Base-by-base conservation (phyloP, 2,888 invertebrate species). In the Drosophila barbarae region DNA sequence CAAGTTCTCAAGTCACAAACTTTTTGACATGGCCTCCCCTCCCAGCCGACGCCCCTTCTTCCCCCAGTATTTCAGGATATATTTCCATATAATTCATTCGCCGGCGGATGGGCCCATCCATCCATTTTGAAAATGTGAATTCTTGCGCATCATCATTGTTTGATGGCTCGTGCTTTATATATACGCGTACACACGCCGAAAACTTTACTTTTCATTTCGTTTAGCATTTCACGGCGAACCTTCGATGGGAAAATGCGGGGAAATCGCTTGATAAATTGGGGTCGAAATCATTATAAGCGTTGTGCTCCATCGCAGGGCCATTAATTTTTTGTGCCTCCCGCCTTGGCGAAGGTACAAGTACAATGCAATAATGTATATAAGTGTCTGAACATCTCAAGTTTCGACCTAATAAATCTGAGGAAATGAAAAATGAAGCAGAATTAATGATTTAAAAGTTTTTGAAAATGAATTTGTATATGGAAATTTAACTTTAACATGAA, bases 61-160 rank as follows among this genome's bases (percentile, higher is more conserved):
- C 38, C 61, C 30, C 30, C 46, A 18, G 30, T 30, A 47, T 18
- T 32, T 34, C 35, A 56, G 71, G 71, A 78, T 72, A 72, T 72
- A 84, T 84, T 84, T 84, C 69, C 73, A 76, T 79, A 79, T 76
- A 77, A 79, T 81, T 77, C 85, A 84, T 81, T 82, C 73, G 69
- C 71, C 71, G 50, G 26, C 34, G 28, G 53, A 46, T 32, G 54
- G 52, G 72, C 56, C 82, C 72, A 74, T 78, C 61, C 82, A 73
- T 75, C 66, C 82, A 84, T 85, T 86, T 83, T 76, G 72, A 79
- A 80, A 86, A 74, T 85, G 86, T 85, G 84, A 85, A 86, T 85
- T 85, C 85, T 85, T 86, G 84, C 83, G 83, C 83, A 85, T 86
- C 86, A 86, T 86, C 86, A 86, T 86, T 86, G 86, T 81, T 84